These are phyloP conservation scores for Calonectris borealis DNA, from an alignment of 2,113 vertebrate genomes.

Conservation along the genomic window DNA sequence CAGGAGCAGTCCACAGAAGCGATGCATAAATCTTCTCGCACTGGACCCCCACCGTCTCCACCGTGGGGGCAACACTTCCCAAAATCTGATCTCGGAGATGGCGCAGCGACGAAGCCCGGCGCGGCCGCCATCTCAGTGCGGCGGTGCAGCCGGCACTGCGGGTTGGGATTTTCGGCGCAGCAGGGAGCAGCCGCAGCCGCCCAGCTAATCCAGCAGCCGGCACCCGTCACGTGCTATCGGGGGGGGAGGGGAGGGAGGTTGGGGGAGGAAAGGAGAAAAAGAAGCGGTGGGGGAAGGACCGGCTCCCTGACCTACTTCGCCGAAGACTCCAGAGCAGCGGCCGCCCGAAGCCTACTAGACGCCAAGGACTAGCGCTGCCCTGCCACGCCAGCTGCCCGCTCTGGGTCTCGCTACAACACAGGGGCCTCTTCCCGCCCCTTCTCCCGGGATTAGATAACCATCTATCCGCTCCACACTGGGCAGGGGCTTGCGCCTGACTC, in stretches of 20 bases:
- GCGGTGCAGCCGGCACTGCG: constrained; percentile 40
- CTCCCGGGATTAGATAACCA: no score
- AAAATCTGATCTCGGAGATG: background rate
- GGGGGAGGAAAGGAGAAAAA: no score
- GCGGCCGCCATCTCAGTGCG: constrained; percentile 44
- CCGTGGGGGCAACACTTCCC: background rate
- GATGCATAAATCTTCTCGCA: fast-evolving
- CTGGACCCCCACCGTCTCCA: fast-evolving
- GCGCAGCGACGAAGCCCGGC: background rate
- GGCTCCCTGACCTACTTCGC: no score
- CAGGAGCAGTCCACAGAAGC: background rate
- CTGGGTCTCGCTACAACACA: no score
- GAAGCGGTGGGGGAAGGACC: no score
- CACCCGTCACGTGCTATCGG: constrained; percentile 26
- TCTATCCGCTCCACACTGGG: no score
- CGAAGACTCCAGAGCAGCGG: no score
- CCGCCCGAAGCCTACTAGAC: no score
- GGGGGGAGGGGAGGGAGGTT: constrained; percentile 43
- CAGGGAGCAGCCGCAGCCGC: constrained; percentile 20
- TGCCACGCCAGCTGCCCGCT: no score
- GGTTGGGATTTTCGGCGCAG: constrained; percentile 42
- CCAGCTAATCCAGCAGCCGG: constrained; percentile 33
- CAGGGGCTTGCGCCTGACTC: no score
- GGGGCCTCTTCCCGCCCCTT: no score
- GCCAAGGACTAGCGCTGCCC: no score